Evolutionary conservation across 2,797 vertebrate species (phyloP), one percentile per base, ranked within the genome.

Genomic region (Adelosebastes latens): DNA sequence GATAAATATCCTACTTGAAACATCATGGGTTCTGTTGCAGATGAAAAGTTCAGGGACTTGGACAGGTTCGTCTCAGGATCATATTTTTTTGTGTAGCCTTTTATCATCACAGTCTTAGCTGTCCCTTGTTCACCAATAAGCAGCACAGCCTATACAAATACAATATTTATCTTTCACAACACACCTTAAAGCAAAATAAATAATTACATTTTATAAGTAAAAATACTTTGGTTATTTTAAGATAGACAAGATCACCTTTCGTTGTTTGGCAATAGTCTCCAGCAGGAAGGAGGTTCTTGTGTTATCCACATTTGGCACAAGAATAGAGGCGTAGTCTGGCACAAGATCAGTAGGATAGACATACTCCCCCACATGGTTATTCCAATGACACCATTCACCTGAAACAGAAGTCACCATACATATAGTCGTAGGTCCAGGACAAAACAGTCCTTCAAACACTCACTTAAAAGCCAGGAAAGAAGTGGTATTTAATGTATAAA

Each of bases 51-150:
- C 36, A 98, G 75, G 68, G 90, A 94, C 89, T 97, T 98, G 64
- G 86, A 86, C 72, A 96, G 80, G 63, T 97, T 95, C 39, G 52
- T 95, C 87, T 98, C 97, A n/a, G 96, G 94, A 82, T 97, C 94
- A 24, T 96, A 97, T 89, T 96, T 97, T 78, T 95, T 96, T 93
- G 96, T 93, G 89, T 96, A 96, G 81, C 95, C 31, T 80, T 97
- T 98, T 76, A 97, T 95, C 80, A 96, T 97, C 84, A 97, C 97
- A 0, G 97, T 98, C 76, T 98, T 98, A 32, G 97, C 97, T 75
- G 97, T 97, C 79, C 97, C 97, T 93, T 98, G 97, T 77, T 97
- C 97, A 55, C 97, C 97, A 90, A 97, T 97, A 82, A 98, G 92
- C 66, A 98, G 84, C 56, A 97, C 97, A 29, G 96, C 97, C 97